Percentiles rank a stretch among this genome's conserved stretches.
Evolutionary conservation across 2,797 vertebrate species (phyloP).

Genomic region (Enteromius viviparus): DNA sequence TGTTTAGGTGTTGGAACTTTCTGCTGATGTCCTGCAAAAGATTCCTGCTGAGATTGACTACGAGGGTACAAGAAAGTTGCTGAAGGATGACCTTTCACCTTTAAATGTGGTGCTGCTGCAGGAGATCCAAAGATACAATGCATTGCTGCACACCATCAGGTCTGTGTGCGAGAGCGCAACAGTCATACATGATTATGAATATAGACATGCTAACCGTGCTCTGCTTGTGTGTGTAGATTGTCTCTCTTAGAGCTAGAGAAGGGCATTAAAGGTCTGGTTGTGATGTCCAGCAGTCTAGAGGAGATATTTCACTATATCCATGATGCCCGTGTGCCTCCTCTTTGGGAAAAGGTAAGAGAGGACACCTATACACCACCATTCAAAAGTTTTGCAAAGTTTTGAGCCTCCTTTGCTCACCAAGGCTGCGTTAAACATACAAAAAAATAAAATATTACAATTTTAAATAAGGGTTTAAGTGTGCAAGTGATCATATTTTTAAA

Average conservation of each 20-base stretch:
- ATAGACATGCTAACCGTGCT: conserved; percentile 35
- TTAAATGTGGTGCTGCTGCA: conserved; percentile 88
- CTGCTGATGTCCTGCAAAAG: conserved; percentile 79
- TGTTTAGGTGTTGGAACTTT: conserved; percentile 84
- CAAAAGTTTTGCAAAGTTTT: background rate
- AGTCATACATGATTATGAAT: background rate
- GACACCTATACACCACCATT: background rate
- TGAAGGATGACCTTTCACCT: conserved; percentile 80
- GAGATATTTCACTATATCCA: conserved; percentile 87
- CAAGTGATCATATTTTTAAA: background rate
- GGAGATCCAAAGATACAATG: conserved; percentile 91
- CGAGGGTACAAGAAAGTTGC: conserved; percentile 72
- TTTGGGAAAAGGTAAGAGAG: conserved; percentile 86
- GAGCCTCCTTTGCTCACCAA: background rate
- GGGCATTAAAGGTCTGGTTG: conserved; percentile 87
- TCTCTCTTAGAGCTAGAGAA: conserved; percentile 85
- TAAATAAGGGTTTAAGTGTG: background rate
- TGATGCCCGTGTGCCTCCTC: conserved; percentile 83
- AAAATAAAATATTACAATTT: background rate
- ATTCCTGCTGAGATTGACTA: conserved; percentile 82
- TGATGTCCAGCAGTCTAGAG: conserved; percentile 89
- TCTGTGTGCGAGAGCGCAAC: conserved; percentile 50
- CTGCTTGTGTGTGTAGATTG: conserved; percentile 65
- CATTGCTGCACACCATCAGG: conserved; percentile 81
- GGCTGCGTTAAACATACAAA: background rate